Evolutionary conservation across 2,888 invertebrate genomes (phyloP), one percentile per base, ranked within the genome.

Genomic region (Unio pictorum): DNA sequence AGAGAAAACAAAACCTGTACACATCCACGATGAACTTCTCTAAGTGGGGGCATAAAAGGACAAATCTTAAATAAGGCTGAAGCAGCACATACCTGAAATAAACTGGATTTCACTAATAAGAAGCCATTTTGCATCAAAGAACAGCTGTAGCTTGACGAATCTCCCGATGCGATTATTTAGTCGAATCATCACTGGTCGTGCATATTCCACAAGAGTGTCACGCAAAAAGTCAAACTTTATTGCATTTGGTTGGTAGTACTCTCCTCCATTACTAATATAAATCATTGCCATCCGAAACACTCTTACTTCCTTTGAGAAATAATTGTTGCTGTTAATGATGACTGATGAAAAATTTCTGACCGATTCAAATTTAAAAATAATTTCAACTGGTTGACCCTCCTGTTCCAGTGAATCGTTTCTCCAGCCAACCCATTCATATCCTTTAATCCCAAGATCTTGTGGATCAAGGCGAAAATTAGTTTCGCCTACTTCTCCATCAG

Each of bases 381-480:
- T 92, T 82, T 94, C 93, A 15, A 96, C 91, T 63, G 93, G 93
- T 65, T 90, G 92, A 91, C 82, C 85, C 92, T 60, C 91, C 88
- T 94, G 93, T 87, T 95, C 95, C 7, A 67, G 62, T 89, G 95
- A 85, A 61, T 87, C 86, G 68, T 86, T 88, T 73, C 93, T 93
- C 97, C 97, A 97, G 1, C 96, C 97, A 55, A 97, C 94, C 97
- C 96, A 97, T 66, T 95, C 95, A 84, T 95, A 94, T 34, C 93
- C 93, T 93, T 88, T 92, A 82, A 92, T 91, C 66, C 92, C 92
- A 72, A 91, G 90, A 68, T 90, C 94, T 89, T 93, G 93, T 85
- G 93, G 93, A 73, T 93, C 92, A 85, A 92, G 90, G 86, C 93
- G 93, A 89, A 94, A 94, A 89, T 94, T 93, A 80, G 95, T 94